Evolutionary conservation across 2,797 vertebrate genomes (phyloP).

Genomic region (Strix occidentalis): DNA sequence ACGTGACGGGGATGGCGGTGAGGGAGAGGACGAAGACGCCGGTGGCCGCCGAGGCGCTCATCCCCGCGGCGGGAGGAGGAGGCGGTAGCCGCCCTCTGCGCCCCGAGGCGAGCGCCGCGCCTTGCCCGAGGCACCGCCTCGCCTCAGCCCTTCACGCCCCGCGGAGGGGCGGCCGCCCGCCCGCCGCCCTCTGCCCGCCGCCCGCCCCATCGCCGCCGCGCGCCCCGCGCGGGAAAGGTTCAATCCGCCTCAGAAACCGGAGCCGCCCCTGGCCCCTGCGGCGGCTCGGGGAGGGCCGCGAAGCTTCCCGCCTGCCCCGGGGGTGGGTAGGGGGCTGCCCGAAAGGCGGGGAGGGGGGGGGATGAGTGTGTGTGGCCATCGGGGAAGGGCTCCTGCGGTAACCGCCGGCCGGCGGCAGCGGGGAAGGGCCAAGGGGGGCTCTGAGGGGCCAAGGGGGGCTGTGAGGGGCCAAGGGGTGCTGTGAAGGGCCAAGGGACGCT

Average conservation of each 20-base stretch:
- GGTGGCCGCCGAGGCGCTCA: constrained; percentile 89
- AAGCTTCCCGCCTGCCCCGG: not conserved
- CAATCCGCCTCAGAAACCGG: constrained; percentile 13
- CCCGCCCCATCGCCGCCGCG: not conserved
- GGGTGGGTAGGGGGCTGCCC: not conserved
- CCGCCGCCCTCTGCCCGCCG: not conserved
- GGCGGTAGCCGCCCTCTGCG: not conserved
- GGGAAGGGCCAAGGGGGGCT: too few relatives aligned
- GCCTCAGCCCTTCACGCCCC: not conserved
- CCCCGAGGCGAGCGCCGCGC: not conserved
- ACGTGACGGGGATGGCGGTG: constrained; percentile 88
- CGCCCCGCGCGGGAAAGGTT: not conserved
- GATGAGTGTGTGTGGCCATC: not conserved
- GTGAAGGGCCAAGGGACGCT: too few relatives aligned
- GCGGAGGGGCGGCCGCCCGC: not conserved
- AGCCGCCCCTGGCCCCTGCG: not conserved
- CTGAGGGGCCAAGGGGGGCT: too few relatives aligned
- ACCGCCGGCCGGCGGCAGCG: rapidly evolving
- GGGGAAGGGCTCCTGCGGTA: not conserved
- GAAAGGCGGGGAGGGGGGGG: not conserved
- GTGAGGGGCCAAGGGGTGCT: too few relatives aligned
- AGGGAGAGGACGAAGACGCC: constrained; percentile 89
- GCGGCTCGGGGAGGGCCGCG: not conserved
- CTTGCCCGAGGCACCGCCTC: constrained; percentile 15
- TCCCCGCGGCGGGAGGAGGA: constrained; percentile 58